phyloP scores from a whole-genome alignment of 2,113 vertebrate species.

The Helogale parvula region DNA sequence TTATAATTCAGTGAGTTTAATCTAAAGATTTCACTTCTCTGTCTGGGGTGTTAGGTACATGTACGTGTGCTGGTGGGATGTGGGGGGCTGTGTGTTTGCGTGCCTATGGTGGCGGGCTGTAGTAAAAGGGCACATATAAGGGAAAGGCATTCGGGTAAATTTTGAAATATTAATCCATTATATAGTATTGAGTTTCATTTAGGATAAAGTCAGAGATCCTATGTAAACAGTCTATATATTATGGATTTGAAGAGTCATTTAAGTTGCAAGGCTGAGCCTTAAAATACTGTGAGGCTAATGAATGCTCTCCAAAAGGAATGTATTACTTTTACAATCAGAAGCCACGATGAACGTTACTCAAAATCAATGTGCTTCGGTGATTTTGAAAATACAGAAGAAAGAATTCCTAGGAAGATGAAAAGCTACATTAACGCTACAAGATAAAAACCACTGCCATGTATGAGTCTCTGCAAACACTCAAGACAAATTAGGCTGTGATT shows the following conservation, averaged over 20 bases:
- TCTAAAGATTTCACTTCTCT: neutral
- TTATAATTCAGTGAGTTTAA: neutral
- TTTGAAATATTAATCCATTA: neutral
- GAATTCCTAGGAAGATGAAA: constrained; percentile 7
- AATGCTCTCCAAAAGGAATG: neutral
- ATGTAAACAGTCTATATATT: neutral
- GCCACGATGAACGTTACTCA: neutral
- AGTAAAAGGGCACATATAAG: neutral
- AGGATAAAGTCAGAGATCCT: neutral
- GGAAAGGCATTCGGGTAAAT: neutral
- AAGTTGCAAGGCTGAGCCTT: neutral
- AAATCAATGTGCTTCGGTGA: neutral
- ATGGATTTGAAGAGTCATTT: neutral
- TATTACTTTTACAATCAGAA: neutral
- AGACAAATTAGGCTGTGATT: constrained; percentile 43
- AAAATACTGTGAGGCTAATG: neutral
- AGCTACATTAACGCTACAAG: neutral
- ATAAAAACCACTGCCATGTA: neutral
- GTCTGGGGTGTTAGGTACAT: neutral
- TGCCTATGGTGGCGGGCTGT: neutral
- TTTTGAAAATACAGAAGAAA: constrained; percentile 25
- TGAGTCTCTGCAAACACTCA: constrained; percentile 30
- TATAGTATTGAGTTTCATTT: neutral
- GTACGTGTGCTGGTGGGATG: neutral
- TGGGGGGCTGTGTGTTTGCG: neutral